Conservation (phyloP, 1,140 invertebrate species). For the Eubasilissa regina region DNA sequence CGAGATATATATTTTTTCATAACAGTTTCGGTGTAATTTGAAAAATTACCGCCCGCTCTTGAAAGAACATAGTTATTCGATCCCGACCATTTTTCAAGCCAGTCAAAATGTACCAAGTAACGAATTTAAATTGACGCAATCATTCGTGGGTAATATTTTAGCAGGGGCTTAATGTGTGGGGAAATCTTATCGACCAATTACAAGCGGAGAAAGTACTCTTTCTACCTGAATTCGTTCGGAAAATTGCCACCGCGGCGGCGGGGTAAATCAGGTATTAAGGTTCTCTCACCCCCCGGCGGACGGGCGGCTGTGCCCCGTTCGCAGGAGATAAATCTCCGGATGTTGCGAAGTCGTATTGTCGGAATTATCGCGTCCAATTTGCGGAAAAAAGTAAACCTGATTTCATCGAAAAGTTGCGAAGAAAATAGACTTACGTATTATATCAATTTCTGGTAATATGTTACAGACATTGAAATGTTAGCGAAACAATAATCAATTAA, state of each 20-base stretch:
- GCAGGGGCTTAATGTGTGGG: not conserved
- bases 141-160: not conserved
- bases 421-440: not conserved
- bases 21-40: too few species aligned
- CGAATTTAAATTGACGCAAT: slow-evolving; percentile 20
- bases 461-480: too few species aligned
- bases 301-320: not conserved
- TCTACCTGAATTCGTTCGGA: not conserved
- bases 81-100: not conserved
- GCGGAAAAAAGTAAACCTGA: too few species aligned
- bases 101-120: slow-evolving; percentile 1
- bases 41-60: not conserved
- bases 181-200: not conserved
- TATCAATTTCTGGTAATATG: too few species aligned
- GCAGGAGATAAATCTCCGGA: too few species aligned
- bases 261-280: not conserved
- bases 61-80: too few species aligned
- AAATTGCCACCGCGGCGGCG: not conserved
- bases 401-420: not conserved
- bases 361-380: too few species aligned
- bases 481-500: too few species aligned
- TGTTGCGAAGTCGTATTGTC: too few species aligned
- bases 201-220: not conserved
- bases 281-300: not conserved
- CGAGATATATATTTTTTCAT: too few species aligned